phyloP scores from a whole-genome alignment of 1,140 invertebrate species.

The honey bee (Apis mellifera) region Amel_HAv3.1 CM009931.2:20663001-20663500 shows the following conservation, averaged over 20 bases:
- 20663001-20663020: background rate
- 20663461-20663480: background rate
- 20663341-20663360: background rate
- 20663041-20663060: conserved; percentile 28
- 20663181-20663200: conserved; percentile 16
- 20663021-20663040: background rate
- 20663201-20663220: conserved; percentile 24
- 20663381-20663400: conserved; percentile 31
- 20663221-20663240: conserved; percentile 2
- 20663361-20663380: conserved; percentile 17
- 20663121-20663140: no score
- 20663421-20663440: background rate
- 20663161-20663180: background rate
- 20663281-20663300: conserved; percentile 1
- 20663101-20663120: no score
- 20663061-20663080: background rate
- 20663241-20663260: conserved; percentile 7
- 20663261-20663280: conserved; percentile 9
- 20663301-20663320: conserved; percentile 20
- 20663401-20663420: conserved; percentile 38
- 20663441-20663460: background rate
- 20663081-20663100: no score
- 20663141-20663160: background rate
- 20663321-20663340: background rate
- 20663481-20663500: background rate